Evolutionary conservation across 1,140 invertebrate genomes (phyloP).

Genomic region (Carposina sasakii): DNA sequence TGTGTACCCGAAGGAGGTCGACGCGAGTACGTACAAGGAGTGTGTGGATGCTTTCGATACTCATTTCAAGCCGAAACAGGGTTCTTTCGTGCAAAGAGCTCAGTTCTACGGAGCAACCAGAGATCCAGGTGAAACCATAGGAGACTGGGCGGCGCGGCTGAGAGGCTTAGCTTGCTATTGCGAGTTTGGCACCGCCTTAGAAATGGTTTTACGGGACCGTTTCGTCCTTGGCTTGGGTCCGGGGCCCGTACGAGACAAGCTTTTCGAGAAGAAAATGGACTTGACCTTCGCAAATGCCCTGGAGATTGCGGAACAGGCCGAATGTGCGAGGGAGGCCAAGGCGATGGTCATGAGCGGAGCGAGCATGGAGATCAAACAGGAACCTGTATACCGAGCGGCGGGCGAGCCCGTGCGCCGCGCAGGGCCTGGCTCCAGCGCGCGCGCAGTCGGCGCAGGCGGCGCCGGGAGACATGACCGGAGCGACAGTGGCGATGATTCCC

Average conservation of each 20-base stretch:
- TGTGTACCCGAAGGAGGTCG: slow-evolving; percentile 4
- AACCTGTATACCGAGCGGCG: not conserved
- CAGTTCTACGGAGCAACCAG: slow-evolving; percentile 5
- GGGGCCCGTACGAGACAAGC: slow-evolving; percentile 2
- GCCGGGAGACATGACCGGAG: too few relatives aligned
- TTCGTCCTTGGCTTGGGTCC: slow-evolving; percentile 8
- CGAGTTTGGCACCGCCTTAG: slow-evolving; percentile 8
- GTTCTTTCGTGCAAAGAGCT: slow-evolving; percentile 5
- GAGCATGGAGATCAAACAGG: not conserved
- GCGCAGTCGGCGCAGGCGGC: not conserved
- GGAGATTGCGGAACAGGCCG: slow-evolving; percentile 1
- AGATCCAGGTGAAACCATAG: not conserved
- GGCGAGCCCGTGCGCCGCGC: too few relatives aligned
- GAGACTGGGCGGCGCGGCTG: slow-evolving; percentile 10
- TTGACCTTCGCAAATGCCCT: not conserved
- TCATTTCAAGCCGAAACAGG: slow-evolving; percentile 3
- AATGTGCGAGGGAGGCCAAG: not conserved
- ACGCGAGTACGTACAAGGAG: not conserved
- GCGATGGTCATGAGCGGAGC: not conserved
- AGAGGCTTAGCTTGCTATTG: slow-evolving; percentile 2
- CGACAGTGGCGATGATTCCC: not conserved
- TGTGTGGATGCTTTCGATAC: slow-evolving; percentile 2
- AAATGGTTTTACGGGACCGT: slow-evolving; percentile 1
- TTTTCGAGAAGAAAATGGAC: not conserved
- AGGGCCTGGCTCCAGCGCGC: too few relatives aligned